Conservation (phyloP, 92 coral and sea anemone genomes). For the Ricordea florida region DNA sequence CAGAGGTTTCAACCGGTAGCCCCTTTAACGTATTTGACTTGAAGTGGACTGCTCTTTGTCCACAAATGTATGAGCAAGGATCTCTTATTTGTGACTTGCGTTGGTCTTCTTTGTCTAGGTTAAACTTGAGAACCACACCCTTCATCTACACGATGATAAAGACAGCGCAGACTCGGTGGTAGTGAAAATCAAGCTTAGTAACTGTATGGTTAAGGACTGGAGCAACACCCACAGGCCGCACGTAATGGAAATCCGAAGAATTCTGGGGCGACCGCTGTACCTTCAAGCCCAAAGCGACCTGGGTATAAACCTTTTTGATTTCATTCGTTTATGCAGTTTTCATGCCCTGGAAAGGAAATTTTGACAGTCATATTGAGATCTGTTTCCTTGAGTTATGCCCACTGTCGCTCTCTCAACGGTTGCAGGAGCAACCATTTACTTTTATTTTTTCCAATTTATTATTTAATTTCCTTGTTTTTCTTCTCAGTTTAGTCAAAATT, state of each 20-base stretch:
- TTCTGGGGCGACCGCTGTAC: conserved; percentile 76
- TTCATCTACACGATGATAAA: conserved; percentile 62
- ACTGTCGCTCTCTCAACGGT: too few species aligned
- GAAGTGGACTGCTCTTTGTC: background rate
- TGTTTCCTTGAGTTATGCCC: too few species aligned
- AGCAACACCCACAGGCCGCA: conserved; percentile 56
- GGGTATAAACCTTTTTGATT: conserved; percentile 52
- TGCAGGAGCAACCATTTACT: too few species aligned
- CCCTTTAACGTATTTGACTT: too few species aligned
- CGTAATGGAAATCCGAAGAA: conserved; percentile 73
- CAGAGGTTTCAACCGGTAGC: too few species aligned
- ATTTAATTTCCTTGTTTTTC: too few species aligned
- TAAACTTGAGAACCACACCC: conserved; percentile 61
- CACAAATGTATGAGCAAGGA: too few species aligned
- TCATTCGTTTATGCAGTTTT: background rate
- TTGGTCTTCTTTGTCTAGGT: conserved; percentile 35
- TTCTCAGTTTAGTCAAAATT: too few species aligned
- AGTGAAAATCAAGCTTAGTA: conserved; percentile 64
- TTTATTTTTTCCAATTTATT: too few species aligned
- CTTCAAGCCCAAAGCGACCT: conserved; percentile 79
- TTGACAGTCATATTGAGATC: too few species aligned
- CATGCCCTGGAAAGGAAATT: too few species aligned
- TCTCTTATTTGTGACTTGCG: background rate
- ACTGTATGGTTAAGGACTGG: conserved; percentile 79
- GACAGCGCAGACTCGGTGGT: conserved; percentile 54